Percentiles rank a stretch among this genome's conserved stretches.
Conservation (phyloP, 2,888 invertebrate genomes). For the Ophion ventricosus region DNA sequence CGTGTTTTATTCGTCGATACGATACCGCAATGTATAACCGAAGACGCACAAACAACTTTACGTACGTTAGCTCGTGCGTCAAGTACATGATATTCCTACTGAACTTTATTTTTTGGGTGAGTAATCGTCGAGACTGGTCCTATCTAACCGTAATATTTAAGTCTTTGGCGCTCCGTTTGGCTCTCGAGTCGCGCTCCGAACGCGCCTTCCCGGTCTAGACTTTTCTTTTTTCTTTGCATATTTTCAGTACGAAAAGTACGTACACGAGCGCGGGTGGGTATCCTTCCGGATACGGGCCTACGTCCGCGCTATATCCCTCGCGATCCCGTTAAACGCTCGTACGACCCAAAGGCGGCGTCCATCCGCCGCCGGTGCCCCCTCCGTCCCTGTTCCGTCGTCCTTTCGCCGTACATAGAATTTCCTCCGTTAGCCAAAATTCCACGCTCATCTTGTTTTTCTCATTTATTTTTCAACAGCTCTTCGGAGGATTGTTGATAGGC, state of each 20-base stretch:
- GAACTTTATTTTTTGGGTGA: constrained; percentile 96
- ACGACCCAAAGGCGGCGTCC: too few species aligned
- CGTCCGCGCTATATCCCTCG: too few species aligned
- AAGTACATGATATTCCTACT: constrained; percentile 95
- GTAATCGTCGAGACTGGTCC: constrained; percentile 79
- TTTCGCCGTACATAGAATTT: too few species aligned
- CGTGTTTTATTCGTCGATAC: constrained; percentile 4
- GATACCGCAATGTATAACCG: constrained; percentile 83
- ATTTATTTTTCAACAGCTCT: constrained; percentile 86
- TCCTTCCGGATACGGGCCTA: too few species aligned
- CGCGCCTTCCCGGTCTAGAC: background rate
- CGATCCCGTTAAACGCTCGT: too few species aligned
- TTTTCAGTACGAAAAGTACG: too few species aligned
- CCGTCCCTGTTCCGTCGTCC: too few species aligned
- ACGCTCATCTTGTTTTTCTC: constrained; percentile 47
- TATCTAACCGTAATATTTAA: background rate
- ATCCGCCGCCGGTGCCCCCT: too few species aligned
- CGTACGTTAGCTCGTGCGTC: constrained; percentile 93
- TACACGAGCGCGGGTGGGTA: too few species aligned
- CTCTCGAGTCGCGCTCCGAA: background rate
- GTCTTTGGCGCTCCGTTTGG: background rate
- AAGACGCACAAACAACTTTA: constrained; percentile 89
- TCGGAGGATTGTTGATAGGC: constrained; percentile 93
- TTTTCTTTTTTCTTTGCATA: too few species aligned
- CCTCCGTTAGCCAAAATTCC: rapidly evolving